Base-by-base conservation (phyloP, 2,113 vertebrate genomes). In the Fukomys damarensis region DNA sequence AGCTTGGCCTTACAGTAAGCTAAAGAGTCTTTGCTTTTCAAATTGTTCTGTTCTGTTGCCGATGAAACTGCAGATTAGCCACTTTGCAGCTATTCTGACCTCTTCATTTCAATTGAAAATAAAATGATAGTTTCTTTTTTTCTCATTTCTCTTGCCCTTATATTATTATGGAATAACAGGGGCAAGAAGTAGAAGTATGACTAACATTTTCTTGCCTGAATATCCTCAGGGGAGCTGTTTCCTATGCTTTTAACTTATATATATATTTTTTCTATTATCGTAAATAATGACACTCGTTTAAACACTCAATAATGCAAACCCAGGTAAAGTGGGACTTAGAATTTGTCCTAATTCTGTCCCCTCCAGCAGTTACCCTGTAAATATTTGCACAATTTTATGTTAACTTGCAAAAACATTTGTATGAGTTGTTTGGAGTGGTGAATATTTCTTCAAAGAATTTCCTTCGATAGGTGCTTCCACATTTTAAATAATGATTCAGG, bases 21-120 rank as follows among this genome's bases (percentile, higher is more conserved):
- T 93, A 88, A 96, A 85, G 77, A 92, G 59, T 17, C 10, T 79
- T 90, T 66, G 94, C 87, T 74, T 66, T 93, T 82, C 65, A 79
- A 68, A 86, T 41, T 2, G 52, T 93, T 38, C 72, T 76, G 30
- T 56, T 93, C 28, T 24, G 83, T 68, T 61, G 38, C 26, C 35
- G 19, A 41, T 4, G 28, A 46, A 91, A 59, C 38, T 49, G 77
- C 32, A 80, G 59, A 79, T 74, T 72, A 24, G 16, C 59, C 17
- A 2, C 1, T 16, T 16, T 17, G 9, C 52, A 43, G 20, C 77
- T 68, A 16, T 74, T 84, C 49, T 58, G 16, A 80, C 59, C 56
- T 59, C 52, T 41, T 35, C 54, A 63, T 8, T 81, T 61, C 72
- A 92, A 83, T 52, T 35, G 13, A 59, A 85, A 87, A 46, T 72